Evolutionary conservation across 2,113 vertebrate genomes (phyloP), one percentile per base, ranked within the genome.

Genomic region (Prionailurus viverrinus): DNA sequence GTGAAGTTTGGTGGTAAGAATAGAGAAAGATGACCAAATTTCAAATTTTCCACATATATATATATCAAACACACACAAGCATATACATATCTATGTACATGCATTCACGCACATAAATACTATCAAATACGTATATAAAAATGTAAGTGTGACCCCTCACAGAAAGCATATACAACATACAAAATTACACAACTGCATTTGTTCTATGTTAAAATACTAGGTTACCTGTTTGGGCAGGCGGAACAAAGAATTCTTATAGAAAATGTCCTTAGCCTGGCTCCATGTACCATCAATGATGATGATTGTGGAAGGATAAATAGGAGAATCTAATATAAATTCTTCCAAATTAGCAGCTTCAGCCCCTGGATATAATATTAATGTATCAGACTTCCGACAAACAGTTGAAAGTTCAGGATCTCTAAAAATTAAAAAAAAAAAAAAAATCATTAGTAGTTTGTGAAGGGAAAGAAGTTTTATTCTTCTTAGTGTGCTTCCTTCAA

Each of bases 221-320:
- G 96, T 98, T 98, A 99, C 99, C 99, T 99, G 99, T 98, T 99
- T 99, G 4, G 99, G 99, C 97, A 99, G 98, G 63, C 99, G 99
- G 88, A 99, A 99, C 92, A 99, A 99, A 80, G 99, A 98, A 98
- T 99, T 99, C 98, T 99, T 99, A 92, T 99, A 99, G 98, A 99
- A 99, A 99, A 99, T 99, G 97, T 99, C 99, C 98, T 99, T 99
- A 78, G 99, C 99, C 96, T 99, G 99, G 97, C 99, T 99, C 99
- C 99, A 99, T 9, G 99, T 99, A 84, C 99, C 99, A 61, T 99
- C 99, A 0, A 99, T 99, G 87, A 99, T 99, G 95, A 99, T 99
- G 97, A 99, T 98, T 76, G 99, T 99, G 82, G 99, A 99, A 68
- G 99, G 98, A 45, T 97, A 97, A 19, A 96, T 63, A 82, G 98